Percentiles rank a stretch among this genome's conserved stretches.
Conservation (phyloP, 2,797 vertebrate species). For the Champsocephalus esox region DNA sequence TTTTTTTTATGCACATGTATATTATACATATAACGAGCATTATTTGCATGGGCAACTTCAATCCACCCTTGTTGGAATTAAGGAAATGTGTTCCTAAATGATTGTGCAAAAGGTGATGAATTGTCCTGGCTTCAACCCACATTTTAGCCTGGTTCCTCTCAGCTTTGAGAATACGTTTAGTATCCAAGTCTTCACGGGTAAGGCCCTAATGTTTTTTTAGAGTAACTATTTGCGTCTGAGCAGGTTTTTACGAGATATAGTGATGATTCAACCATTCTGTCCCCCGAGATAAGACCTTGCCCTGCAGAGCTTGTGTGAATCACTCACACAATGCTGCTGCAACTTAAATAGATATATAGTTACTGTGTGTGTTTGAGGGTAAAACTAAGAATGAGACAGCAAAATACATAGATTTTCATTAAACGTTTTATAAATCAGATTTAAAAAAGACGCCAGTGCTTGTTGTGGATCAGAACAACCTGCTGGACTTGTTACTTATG, state of each 20-base stretch:
- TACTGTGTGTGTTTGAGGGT: not conserved
- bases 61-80: constrained; percentile 1
- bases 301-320: constrained; percentile 59
- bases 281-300: constrained; percentile 65
- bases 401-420: constrained; percentile 42
- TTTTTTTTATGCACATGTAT: not conserved
- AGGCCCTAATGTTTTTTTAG: not conserved
- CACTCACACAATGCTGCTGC: constrained; percentile 44
- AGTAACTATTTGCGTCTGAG: constrained; percentile 8
- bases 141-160: not conserved
- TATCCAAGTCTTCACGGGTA: not conserved
- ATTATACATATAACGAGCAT: constrained; percentile 7
- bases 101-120: not conserved
- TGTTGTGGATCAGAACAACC: constrained; percentile 8
- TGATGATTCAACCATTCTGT: constrained; percentile 67
- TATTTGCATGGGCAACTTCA: constrained; percentile 15
- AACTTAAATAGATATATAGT: constrained; percentile 29
- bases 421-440: constrained; percentile 33
- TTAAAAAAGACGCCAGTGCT: constrained; percentile 18
- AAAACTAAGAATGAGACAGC: constrained; percentile 59
- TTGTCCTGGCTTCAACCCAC: not conserved
- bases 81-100: not conserved
- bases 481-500: constrained; percentile 21
- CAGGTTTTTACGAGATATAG: not conserved
- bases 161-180: not conserved